phyloP scores from a whole-genome alignment of 2,797 vertebrate genomes.

The Diglossa cyanea region DNA sequence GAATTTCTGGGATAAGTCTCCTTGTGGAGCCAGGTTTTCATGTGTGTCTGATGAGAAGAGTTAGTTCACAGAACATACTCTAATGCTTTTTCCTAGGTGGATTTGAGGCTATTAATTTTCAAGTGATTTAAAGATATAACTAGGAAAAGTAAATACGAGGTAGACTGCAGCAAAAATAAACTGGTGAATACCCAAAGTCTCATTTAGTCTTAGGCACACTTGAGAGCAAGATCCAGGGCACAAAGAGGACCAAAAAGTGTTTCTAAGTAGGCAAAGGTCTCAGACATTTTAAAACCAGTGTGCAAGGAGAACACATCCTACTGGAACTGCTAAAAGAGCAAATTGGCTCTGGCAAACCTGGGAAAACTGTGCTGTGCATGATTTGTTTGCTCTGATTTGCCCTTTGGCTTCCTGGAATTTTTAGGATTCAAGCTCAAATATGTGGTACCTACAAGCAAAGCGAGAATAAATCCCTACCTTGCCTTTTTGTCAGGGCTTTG shows the following conservation, averaged over 20 bases:
- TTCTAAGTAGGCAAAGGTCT: not conserved
- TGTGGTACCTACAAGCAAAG: not conserved
- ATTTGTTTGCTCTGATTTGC: not conserved
- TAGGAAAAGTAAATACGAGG: not conserved
- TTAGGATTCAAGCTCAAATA: conserved; percentile 14
- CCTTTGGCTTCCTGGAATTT: conserved; percentile 59
- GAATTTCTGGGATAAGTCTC: not conserved
- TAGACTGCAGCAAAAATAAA: not conserved
- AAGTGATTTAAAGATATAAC: not conserved
- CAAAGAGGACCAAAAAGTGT: not conserved
- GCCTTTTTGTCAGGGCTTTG: not conserved
- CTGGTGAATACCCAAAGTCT: not conserved
- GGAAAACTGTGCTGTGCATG: not conserved
- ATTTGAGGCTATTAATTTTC: not conserved
- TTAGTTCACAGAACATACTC: not conserved
- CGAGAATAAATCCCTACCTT: not conserved
- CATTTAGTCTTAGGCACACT: not conserved
- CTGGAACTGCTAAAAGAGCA: not conserved
- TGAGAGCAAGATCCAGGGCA: not conserved
- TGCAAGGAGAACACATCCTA: not conserved
- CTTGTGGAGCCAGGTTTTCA: not conserved
- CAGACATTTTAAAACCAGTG: not conserved
- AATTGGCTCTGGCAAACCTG: not conserved
- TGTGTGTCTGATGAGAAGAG: not conserved
- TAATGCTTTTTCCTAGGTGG: not conserved